Percentiles rank a stretch among this genome's conserved stretches.
Evolutionary conservation across 2,888 invertebrate species (phyloP).

Genomic region (Dendrolimus houi): DNA sequence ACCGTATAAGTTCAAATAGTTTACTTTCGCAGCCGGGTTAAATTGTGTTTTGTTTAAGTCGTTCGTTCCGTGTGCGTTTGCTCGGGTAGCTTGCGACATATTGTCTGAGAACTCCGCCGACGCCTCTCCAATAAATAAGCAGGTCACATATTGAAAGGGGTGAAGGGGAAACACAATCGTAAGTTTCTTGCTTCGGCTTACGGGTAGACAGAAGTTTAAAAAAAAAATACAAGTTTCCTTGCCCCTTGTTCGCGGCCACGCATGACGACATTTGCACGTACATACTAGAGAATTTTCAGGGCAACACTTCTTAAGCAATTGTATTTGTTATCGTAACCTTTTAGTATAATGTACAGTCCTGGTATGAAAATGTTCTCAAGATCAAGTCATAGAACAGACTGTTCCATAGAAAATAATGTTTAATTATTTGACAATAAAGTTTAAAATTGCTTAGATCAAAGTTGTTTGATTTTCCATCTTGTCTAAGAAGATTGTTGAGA

Average conservation of each 20-base stretch:
- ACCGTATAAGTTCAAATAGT: conserved; percentile 38
- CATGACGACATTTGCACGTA: conserved; percentile 49
- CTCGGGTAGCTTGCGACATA: conserved; percentile 65
- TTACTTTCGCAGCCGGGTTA: conserved; percentile 49
- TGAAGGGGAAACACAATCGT: conserved; percentile 71
- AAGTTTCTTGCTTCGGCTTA: conserved; percentile 66
- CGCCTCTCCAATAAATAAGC: conserved; percentile 74
- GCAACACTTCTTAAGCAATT: too few species aligned
- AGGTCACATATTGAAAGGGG: conserved; percentile 76
- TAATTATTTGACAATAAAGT: too few species aligned
- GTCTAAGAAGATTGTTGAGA: too few species aligned
- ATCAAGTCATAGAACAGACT: too few species aligned
- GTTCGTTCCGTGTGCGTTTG: conserved; percentile 47
- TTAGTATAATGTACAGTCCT: too few species aligned
- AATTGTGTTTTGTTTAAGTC: conserved; percentile 65
- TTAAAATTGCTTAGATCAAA: too few species aligned
- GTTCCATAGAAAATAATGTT: too few species aligned
- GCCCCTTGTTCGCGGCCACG: conserved; percentile 33
- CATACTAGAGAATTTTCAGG: conserved; percentile 8
- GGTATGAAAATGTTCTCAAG: too few species aligned
- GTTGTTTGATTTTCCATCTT: too few species aligned
- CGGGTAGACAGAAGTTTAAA: conserved; percentile 71
- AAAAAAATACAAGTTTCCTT: conserved; percentile 65
- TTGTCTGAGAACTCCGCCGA: conserved; percentile 71
- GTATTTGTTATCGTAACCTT: too few species aligned